These are phyloP conservation scores for Oscheius sp. DNA, from an alignment of 2,888 invertebrate genomes.

Conservation along the genomic window DNA sequence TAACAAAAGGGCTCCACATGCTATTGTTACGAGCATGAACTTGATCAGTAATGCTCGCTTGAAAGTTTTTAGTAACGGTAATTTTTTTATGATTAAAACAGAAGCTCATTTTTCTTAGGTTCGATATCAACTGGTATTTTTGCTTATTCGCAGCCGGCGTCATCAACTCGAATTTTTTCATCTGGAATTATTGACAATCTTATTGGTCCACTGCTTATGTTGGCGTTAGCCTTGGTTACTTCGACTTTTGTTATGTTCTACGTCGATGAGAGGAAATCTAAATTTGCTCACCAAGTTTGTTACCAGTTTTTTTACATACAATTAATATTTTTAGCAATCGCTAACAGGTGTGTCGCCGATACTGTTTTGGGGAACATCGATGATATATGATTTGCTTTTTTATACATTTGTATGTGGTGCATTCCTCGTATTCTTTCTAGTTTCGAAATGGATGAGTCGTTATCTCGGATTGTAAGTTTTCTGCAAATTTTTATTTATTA, in stretches of 20 bases:
- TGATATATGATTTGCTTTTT: slow-evolving; percentile 57
- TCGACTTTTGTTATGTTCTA: slow-evolving; percentile 65
- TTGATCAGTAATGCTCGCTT: slow-evolving; percentile 30
- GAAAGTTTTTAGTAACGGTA: neutral
- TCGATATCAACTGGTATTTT: slow-evolving; percentile 21
- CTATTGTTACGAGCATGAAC: slow-evolving; percentile 24
- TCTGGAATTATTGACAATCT: slow-evolving; percentile 24
- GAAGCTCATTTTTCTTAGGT: slow-evolving; percentile 22
- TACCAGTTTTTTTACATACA: neutral
- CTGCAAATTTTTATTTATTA: neutral
- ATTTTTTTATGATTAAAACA: neutral
- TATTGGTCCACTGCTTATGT: slow-evolving; percentile 51
- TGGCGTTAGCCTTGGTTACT: slow-evolving; percentile 62
- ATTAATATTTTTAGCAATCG: slow-evolving; percentile 56
- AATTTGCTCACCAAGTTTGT: slow-evolving; percentile 64
- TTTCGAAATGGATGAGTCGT: slow-evolving; percentile 47
- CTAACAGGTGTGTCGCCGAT: slow-evolving; percentile 66
- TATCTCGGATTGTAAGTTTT: slow-evolving; percentile 45
- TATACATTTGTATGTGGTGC: slow-evolving; percentile 57
- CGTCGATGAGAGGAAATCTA: slow-evolving; percentile 61
- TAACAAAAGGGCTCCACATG: slow-evolving; percentile 33
- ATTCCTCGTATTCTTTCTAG: slow-evolving; percentile 51
- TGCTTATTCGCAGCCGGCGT: slow-evolving; percentile 15
- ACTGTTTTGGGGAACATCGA: slow-evolving; percentile 62
- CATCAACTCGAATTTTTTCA: neutral